Conservation (phyloP, 2,888 invertebrate genomes). For the Catocala nupta region DNA sequence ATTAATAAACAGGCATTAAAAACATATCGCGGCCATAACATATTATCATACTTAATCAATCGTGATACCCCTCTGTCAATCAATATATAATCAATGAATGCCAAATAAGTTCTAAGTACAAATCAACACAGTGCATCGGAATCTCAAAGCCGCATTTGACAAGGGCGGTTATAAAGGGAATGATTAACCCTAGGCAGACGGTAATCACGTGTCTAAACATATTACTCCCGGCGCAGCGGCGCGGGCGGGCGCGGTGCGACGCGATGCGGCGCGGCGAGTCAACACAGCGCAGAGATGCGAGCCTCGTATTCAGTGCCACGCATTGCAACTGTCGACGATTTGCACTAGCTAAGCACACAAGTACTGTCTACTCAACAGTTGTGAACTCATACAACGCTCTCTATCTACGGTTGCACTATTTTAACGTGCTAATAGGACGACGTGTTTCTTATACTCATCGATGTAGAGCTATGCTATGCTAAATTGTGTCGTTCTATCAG, state of each 20-base stretch:
- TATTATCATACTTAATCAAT: slow-evolving; percentile 1
- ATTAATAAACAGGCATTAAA: too few species aligned
- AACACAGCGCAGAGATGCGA: slow-evolving; percentile 49
- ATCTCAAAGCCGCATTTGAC: slow-evolving; percentile 30
- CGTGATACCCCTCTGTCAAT: not conserved
- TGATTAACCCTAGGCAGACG: slow-evolving; percentile 74
- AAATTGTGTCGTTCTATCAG: too few species aligned
- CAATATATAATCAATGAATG: slow-evolving; percentile 36
- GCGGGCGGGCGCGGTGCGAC: too few species aligned
- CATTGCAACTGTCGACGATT: slow-evolving; percentile 72
- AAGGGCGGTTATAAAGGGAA: slow-evolving; percentile 72
- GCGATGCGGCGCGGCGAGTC: slow-evolving; percentile 9
- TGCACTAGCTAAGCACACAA: slow-evolving; percentile 63
- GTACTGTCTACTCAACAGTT: slow-evolving; percentile 49
- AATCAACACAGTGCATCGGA: slow-evolving; percentile 22
- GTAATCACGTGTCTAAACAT: slow-evolving; percentile 76
- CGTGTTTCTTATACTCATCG: too few species aligned
- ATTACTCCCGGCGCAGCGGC: slow-evolving; percentile 47
- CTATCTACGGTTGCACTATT: not conserved
- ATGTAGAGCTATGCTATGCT: too few species aligned
- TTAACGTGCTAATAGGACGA: not conserved
- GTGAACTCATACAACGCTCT: slow-evolving; percentile 16
- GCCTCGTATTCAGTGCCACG: slow-evolving; percentile 71
- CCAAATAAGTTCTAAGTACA: slow-evolving; percentile 40
- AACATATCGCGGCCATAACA: too few species aligned